Evolutionary conservation across 2,888 invertebrate genomes (phyloP), one percentile per base, ranked within the genome.

Genomic region (Sminthurinus aureus): DNA sequence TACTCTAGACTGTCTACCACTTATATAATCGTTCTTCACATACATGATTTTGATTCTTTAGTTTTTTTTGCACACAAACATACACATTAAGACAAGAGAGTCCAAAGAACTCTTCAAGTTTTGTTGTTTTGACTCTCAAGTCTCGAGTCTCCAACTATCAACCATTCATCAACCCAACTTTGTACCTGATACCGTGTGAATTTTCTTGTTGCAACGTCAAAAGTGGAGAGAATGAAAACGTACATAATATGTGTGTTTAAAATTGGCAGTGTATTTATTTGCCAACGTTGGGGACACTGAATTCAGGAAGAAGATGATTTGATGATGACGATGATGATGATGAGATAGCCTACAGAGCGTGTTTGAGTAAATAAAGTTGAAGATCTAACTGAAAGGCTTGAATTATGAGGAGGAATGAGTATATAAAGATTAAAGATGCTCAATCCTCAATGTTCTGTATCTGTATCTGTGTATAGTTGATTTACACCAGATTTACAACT

Each of bases 401-500:
- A 58, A 58, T 58, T 58, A 58, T 58, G 58, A 58, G 58, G 58
- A 58, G 18, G 58, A 73, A 73, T 26, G 38, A 73, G 26, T 24
- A 24, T 24, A 73, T 73, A 73, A 73, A 73, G 26, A 73, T n/a
- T n/a, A n/a, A n/a, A n/a, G n/a, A n/a, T n/a, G n/a, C n/a, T n/a
- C n/a, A n/a, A n/a, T 73, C 26, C 73, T 73, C 26, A 73, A 20
- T 38, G 38, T 6, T 38, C 38, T 38, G 38, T 38, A 6, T 38
- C 1, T 38, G 38, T 1, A 38, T 38, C 38, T 38, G 38, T 38
- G 38, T 38, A 38, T 58, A 58, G 58, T 58, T 58, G 58, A 58
- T 58, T 58, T 58, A 58, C 76, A 58, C 52, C 52, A 20, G 76
- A 76, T 76, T 76, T 76, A 76, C 50, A 76, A 51, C 20, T 58